phyloP scores from a whole-genome alignment of 1,140 invertebrate genomes.

The Drosophila arawakana region DNA sequence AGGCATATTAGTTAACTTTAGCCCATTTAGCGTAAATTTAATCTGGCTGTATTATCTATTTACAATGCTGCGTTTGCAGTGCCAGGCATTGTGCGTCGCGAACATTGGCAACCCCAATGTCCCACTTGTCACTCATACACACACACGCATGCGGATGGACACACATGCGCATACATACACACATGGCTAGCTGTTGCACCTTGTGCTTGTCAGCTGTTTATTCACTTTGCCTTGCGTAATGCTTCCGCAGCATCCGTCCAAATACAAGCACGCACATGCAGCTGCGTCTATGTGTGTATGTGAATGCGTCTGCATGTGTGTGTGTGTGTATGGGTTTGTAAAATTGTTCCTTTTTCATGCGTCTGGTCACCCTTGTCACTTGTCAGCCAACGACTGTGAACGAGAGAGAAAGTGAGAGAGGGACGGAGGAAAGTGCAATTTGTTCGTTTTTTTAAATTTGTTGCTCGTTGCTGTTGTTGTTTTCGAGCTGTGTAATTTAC shows the following conservation, averaged over 20 bases:
- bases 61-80: conserved; percentile 39
- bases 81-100: conserved; percentile 66
- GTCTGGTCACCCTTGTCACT: conserved; percentile 50
- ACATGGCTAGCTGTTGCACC: conserved; percentile 47
- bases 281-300: conserved; percentile 3
- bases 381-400: not conserved
- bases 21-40: conserved; percentile 63
- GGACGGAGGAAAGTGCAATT: conserved; percentile 6
- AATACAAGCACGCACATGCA: conserved; percentile 30
- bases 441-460: conserved; percentile 33
- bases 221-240: conserved; percentile 53
- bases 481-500: conserved; percentile 22
- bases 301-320: conserved; percentile 9
- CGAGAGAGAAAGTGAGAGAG: not conserved
- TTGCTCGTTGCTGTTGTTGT: conserved; percentile 14
- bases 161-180: conserved; percentile 19
- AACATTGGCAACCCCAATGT: conserved; percentile 49
- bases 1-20: conserved; percentile 53
- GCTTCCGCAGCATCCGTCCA: conserved; percentile 53
- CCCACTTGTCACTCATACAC: conserved; percentile 58
- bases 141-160: conserved; percentile 3
- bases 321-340: conserved; percentile 2
- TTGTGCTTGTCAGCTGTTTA: conserved; percentile 49
- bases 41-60: conserved; percentile 68
- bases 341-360: conserved; percentile 26